These are phyloP conservation scores for Muntiacus reevesi DNA, from an alignment of 2,113 vertebrate species.

Conservation along the genomic window DNA sequence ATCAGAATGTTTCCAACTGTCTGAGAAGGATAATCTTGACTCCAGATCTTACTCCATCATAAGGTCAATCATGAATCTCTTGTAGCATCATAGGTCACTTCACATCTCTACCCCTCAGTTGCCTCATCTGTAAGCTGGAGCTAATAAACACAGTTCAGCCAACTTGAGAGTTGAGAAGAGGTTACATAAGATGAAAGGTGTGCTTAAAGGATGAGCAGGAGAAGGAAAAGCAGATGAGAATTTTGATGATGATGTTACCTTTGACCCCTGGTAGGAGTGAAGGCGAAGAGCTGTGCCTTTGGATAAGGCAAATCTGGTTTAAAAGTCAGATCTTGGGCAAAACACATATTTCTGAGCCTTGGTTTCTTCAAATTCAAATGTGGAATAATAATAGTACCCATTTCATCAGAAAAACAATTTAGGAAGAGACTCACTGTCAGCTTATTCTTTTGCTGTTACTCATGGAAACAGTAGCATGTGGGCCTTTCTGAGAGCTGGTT, in stretches of 20 bases:
- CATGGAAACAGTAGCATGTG: background rate
- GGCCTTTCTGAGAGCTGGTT: background rate
- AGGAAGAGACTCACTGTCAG: background rate
- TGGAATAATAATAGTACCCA: background rate
- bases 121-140: background rate
- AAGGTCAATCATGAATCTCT: background rate
- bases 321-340: background rate
- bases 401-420: background rate
- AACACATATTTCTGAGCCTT: background rate
- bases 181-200: background rate
- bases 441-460: background rate
- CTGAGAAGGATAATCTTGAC: background rate
- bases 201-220: background rate
- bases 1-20: background rate
- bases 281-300: background rate
- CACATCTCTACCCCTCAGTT: background rate
- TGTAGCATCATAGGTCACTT: background rate
- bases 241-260: background rate
- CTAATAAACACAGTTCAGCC: background rate
- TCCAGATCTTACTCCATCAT: background rate
- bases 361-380: slow-evolving; percentile 3
- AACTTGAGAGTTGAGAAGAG: background rate
- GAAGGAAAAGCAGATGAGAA: background rate
- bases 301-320: background rate
- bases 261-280: background rate